These are phyloP conservation scores for Pygathrix nemaeus DNA, from an alignment of 2,113 vertebrate genomes.

Conservation along the genomic window DNA sequence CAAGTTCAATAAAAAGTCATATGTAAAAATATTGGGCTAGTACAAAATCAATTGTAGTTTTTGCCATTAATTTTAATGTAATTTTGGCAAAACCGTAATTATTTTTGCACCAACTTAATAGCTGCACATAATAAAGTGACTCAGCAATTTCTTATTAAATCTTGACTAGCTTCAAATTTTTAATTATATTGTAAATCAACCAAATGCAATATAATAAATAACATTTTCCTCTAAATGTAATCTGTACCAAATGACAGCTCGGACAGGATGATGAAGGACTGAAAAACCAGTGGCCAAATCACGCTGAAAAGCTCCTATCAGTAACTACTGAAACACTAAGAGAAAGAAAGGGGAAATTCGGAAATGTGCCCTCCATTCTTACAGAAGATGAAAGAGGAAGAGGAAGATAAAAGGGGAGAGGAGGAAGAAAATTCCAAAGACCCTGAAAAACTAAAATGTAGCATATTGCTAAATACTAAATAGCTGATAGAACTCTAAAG, in stretches of 20 bases:
- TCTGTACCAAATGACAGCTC: not conserved
- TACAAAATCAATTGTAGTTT: too few relatives aligned
- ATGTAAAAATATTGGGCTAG: not conserved
- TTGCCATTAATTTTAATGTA: too few relatives aligned
- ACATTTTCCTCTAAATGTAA: not conserved
- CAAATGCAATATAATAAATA: not conserved
- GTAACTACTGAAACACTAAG: not conserved
- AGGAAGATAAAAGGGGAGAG: not conserved
- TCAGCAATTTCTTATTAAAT: not conserved
- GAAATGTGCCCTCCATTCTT: not conserved
- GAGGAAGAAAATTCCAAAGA: not conserved
- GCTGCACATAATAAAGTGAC: not conserved
- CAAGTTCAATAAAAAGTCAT: not conserved
- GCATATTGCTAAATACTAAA: not conserved
- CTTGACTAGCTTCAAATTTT: not conserved
- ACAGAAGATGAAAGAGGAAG: not conserved
- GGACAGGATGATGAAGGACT: not conserved
- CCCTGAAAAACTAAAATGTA: not conserved
- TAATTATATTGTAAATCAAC: not conserved
- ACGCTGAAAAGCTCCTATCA: not conserved
- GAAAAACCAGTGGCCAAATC: not conserved
- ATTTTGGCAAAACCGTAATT: too few relatives aligned
- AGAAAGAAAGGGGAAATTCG: not conserved
- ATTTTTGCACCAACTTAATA: too few relatives aligned
- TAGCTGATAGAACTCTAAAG: not conserved